Evolutionary conservation across 2,888 invertebrate species (phyloP).

Genomic region (Pristionchus fissidentatus): DNA sequence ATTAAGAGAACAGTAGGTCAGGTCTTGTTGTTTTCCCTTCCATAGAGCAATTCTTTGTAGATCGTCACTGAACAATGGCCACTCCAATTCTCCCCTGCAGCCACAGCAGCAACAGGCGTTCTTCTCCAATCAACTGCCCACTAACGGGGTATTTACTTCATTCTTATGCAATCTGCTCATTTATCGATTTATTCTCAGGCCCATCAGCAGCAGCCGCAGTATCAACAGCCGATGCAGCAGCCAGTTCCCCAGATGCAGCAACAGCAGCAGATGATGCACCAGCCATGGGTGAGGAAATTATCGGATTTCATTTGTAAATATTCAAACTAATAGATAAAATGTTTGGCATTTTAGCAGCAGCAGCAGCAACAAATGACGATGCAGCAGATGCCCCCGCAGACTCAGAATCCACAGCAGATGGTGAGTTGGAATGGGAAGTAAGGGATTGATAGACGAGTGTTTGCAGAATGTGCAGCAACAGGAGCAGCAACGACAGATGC

Average conservation of each 20-base stretch:
- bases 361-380: constrained; percentile 32
- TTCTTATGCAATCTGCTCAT: too few species aligned
- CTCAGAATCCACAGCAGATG: background rate
- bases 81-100: too few species aligned
- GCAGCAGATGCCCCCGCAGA: constrained; percentile 1
- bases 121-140: background rate
- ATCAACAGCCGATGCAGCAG: background rate
- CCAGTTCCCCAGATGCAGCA: background rate
- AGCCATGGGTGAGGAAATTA: background rate
- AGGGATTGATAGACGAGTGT: too few species aligned
- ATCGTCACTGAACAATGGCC: too few species aligned
- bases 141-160: too few species aligned
- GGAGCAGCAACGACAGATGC: constrained; percentile 46
- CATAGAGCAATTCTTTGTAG: too few species aligned
- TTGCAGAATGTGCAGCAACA: constrained; percentile 49
- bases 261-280: background rate
- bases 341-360: constrained; percentile 36
- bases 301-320: too few species aligned
- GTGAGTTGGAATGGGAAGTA: constrained; percentile 5
- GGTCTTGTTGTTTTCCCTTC: too few species aligned
- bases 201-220: background rate
- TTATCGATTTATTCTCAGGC: background rate
- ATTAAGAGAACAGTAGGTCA: too few species aligned
- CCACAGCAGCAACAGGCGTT: background rate
- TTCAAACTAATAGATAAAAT: too few species aligned